Base-by-base conservation (phyloP, 2,888 invertebrate genomes). In the Scaptomyza tumidula region DNA sequence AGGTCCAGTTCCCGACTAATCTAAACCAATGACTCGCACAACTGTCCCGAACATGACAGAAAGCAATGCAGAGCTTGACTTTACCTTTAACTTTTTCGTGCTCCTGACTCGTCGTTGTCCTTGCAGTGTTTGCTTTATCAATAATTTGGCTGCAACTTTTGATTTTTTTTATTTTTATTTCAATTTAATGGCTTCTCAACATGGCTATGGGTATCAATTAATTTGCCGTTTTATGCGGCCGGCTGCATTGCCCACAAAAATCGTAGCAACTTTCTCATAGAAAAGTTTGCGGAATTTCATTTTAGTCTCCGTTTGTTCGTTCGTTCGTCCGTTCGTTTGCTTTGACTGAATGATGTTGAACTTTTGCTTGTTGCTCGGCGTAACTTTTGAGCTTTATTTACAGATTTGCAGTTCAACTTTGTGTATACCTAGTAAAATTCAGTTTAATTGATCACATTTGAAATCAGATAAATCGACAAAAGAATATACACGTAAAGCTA, bases 171-270 rank as follows among this genome's bases (percentile, higher is more conserved):
- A 73, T 79, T 56, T 39, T 39, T 50, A 50, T 50, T 33, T 56
- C 48, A 66, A 63, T 82, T 80, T 83, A 80, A 80, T 80, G 70
- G 65, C 62, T 59, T 48, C 49, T 50, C 80, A 80, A 68, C 64
- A 69, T 86, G 86, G 61, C 43, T 60, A n/a, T n/a, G 46, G 61
- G 24, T 71, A 85, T 85, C 88, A 88, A 88, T 82, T 82, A 86
- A 88, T 83, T 80, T 67, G 59, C 70, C 69, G 64, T 73, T 78
- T 67, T 57, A 46, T 60, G 75, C 49, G 75, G 77, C 77, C 79
- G 75, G 68, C 81, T 84, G 80, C 85, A 71, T 29, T 44, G 79
- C 39, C 84, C 81, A 80, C 86, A 80, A 80, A 80, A 66, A 65
- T 71, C 52, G 50, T 41, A 45, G 53, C 7, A 75, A 73, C 58